Base-by-base conservation (phyloP, 2,888 invertebrate genomes). In the Dione juno region DNA sequence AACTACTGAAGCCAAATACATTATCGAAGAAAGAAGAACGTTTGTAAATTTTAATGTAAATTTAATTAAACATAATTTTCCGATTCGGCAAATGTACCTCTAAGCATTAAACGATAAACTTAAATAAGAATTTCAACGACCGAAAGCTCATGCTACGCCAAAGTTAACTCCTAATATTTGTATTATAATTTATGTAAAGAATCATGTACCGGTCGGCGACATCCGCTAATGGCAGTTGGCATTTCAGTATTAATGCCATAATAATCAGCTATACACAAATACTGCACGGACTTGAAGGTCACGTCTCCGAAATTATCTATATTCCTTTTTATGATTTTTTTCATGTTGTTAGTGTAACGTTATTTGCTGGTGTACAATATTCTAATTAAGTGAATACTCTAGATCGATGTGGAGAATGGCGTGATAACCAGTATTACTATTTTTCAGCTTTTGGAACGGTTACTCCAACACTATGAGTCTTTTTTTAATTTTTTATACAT, bases 121-220 rank as follows among this genome's bases (percentile, higher is more conserved):
- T 61, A 63, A 63, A 67, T 67, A 68, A 37, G 65, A 73, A 73
- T 74, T 75, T 71, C 69, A 70, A 73, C 66, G 57, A 68, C 58
- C 9, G 37, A 57, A 35, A 64, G 66, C 65, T 67, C 74, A 74
- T 72, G 72, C 67, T 71, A 73, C 52, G 35, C 64, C 50, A 63
- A 67, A 72, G 59, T 64, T 65, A 67, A 53, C 66, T 69, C 45
- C 72, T 58, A 70, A 59, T 72, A 66, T 61, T 71, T 70, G 68
- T 69, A 72, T 72, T 70, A 82, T 89, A 88, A 90, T 90, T 91
- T 89, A 90, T 89, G 88, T 89, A 84, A 88, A 88, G 83, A 85
- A 85, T 80, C 82, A 84, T 89, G 92, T 92, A 91, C 92, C 92
- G 86, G 84, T 73, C 82, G 76, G 92, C 76, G 92, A 92, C 86